Conservation (phyloP, 2,797 vertebrate species). For the Agapornis canus region DNA sequence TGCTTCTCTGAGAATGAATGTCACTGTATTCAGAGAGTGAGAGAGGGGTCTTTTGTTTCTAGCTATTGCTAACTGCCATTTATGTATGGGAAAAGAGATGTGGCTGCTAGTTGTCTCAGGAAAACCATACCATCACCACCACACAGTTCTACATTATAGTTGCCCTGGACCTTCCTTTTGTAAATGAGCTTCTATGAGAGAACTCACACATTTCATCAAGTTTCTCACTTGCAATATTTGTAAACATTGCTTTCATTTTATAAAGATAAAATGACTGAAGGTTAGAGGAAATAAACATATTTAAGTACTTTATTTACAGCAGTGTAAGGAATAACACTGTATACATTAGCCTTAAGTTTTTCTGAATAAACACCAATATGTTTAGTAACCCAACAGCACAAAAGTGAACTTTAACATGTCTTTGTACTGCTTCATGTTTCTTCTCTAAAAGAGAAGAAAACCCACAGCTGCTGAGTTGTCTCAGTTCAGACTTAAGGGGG, state of each 20-base stretch:
- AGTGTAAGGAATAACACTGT: background rate
- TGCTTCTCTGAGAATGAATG: slow-evolving; percentile 80
- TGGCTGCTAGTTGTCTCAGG: slow-evolving; percentile 56
- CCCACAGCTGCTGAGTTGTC: background rate
- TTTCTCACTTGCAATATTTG: background rate
- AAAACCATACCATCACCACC: slow-evolving; percentile 38
- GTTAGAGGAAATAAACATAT: background rate
- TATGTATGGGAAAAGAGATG: slow-evolving; percentile 79
- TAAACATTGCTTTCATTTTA: background rate
- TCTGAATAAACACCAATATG: background rate
- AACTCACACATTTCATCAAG: background rate
- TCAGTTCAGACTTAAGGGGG: background rate
- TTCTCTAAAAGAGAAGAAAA: background rate
- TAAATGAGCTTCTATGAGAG: background rate
- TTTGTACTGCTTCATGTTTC: background rate
- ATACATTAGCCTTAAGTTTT: background rate
- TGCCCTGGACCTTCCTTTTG: slow-evolving; percentile 26
- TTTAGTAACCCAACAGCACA: background rate
- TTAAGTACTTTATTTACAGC: background rate
- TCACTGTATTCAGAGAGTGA: slow-evolving; percentile 78
- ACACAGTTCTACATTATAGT: background rate
- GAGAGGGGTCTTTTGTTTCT: slow-evolving; percentile 76
- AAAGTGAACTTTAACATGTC: background rate
- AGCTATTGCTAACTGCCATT: slow-evolving; percentile 72
- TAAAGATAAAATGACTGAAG: background rate